Percentiles rank a stretch among this genome's conserved stretches.
Conservation (phyloP, 2,113 vertebrate genomes). For the Aepyceros melampus region DNA sequence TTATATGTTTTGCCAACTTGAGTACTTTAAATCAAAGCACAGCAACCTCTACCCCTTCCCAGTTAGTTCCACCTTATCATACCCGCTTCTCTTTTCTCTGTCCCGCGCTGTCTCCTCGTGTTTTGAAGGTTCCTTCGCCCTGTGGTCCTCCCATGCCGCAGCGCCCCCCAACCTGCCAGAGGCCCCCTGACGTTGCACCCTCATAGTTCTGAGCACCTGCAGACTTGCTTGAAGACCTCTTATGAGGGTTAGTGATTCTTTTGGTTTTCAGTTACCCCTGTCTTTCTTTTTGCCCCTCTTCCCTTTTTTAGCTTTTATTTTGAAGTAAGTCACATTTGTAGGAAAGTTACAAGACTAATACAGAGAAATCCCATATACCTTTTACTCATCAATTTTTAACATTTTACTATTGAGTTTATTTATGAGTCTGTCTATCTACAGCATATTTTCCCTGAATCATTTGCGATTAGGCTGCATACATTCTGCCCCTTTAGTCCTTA, state of each 20-base stretch:
- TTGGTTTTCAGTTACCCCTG: background rate
- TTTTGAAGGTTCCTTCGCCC: background rate
- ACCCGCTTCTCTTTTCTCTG: rapidly evolving
- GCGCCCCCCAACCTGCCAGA: rapidly evolving
- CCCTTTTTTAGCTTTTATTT: background rate
- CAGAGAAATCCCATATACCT: background rate
- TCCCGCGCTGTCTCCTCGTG: no score
- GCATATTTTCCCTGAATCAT: background rate
- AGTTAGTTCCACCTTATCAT: rapidly evolving
- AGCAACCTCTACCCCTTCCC: background rate
- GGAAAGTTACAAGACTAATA: background rate
- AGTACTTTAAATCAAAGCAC: background rate
- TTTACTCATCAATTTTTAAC: background rate
- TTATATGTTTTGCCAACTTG: background rate
- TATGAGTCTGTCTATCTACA: background rate
- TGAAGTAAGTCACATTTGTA: background rate
- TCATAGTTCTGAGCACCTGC: background rate
- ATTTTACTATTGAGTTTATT: background rate
- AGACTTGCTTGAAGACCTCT: background rate
- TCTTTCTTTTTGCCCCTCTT: background rate
- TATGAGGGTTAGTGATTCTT: background rate
- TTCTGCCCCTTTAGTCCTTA: background rate
- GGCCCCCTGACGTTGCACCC: rapidly evolving
- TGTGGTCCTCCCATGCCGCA: rapidly evolving
- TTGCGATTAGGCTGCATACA: background rate